Percentiles rank a stretch among this genome's conserved stretches.
phyloP scores from a whole-genome alignment of 2,113 vertebrate species.

The Merops nubicus region DNA sequence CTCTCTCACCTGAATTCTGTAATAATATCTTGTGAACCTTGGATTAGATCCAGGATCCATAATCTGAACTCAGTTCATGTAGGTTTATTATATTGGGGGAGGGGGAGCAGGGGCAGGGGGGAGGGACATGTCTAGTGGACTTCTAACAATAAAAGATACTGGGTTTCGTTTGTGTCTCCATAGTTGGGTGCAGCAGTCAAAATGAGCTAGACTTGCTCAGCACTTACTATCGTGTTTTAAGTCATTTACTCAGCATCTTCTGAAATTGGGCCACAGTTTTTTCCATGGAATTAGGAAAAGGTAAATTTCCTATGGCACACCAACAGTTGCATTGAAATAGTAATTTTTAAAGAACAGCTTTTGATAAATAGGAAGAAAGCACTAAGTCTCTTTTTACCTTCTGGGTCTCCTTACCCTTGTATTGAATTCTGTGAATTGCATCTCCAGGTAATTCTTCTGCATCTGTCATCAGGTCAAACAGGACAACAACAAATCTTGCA shows the following conservation, averaged over 20 bases:
- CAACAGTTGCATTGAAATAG: neutral
- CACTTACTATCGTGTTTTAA: neutral
- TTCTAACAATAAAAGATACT: neutral
- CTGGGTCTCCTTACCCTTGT: neutral
- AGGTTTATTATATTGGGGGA: neutral
- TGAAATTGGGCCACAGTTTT: neutral
- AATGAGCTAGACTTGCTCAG: neutral
- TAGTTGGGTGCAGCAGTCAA: neutral
- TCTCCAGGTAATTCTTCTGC: neutral
- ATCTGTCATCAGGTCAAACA: neutral
- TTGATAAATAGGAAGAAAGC: neutral
- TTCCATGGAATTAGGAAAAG: neutral
- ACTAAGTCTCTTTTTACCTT: neutral
- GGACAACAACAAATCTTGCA: neutral
- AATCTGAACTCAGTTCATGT: neutral
- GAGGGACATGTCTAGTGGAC: too few species aligned
- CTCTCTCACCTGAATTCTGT: neutral
- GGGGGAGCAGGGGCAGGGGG: too few species aligned
- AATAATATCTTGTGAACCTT: neutral
- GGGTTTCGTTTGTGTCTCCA: neutral
- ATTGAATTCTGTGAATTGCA: neutral
- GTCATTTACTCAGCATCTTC: neutral
- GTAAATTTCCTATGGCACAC: neutral
- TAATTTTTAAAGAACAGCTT: neutral
- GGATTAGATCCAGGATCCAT: neutral